Base-by-base conservation (phyloP, 2,888 invertebrate genomes). In the Julus scanicus region DNA sequence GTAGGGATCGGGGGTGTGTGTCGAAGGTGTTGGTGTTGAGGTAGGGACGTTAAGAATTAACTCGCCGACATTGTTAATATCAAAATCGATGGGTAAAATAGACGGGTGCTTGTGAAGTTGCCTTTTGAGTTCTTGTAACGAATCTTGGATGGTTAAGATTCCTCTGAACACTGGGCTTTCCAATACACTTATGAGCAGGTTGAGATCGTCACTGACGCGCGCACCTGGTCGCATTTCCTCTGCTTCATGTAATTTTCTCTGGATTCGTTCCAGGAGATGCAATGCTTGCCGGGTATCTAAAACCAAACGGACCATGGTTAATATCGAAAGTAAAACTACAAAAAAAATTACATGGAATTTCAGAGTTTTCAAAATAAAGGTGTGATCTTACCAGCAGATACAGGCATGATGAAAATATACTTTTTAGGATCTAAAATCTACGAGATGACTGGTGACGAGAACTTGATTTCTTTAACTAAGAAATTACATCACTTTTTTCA, bases 51-150 rank as follows among this genome's bases (percentile, higher is more conserved):
- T 95, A 44, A 95, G 92, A 63, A 95, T 94, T 89, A 96, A 92
- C 90, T 95, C 95, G 91, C 96, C 96, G 90, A 96, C 95, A 85
- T 96, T 84, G 90, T 95, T 96, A 88, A 99, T 97, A 92, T 98
- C 97, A 93, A 98, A 98, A 92, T 98, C 98, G 87, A 96, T 96
- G 84, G 98, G 97, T 89, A 98, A 93, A 92, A 98, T 97, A 37
- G 97, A 97, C 17, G 98, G 98, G 93, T 98, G 98, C 91, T 97
- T 96, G 80, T 95, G 95, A 88, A 97, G 94, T 93, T 97, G 97
- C 48, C 95, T 95, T 90, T 97, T 96, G 88, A 98, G 93, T 93
- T 98, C 96, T 85, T 95, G 95, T 84, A 98, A 93, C 0, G 98
- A 98, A 92, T 98, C 98, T 93, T 98, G 96, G 39, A 93, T 91